Evolutionary conservation across 2,797 vertebrate genomes (phyloP).

Genomic region (Darevskia mixta): DNA sequence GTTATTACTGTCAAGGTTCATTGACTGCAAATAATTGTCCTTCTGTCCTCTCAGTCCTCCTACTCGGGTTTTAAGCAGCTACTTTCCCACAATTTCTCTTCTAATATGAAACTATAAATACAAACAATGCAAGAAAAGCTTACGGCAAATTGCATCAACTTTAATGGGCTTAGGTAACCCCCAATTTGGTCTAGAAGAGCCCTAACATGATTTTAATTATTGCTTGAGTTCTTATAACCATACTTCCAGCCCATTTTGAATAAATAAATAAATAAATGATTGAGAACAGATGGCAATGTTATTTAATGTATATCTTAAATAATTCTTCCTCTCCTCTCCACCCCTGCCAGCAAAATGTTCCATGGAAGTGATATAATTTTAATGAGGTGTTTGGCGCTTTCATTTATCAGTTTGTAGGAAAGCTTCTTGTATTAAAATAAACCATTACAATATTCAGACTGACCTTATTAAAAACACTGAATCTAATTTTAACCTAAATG

Average conservation of each 20-base stretch:
- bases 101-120: slow-evolving; percentile 34
- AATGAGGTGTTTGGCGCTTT: slow-evolving; percentile 46
- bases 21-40: slow-evolving; percentile 24
- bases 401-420: slow-evolving; percentile 50
- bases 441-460: slow-evolving; percentile 26
- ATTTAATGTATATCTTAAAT: slow-evolving; percentile 55
- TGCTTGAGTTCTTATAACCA: slow-evolving; percentile 58
- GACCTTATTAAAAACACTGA: slow-evolving; percentile 29
- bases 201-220: slow-evolving; percentile 48
- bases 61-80: slow-evolving; percentile 48
- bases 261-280: slow-evolving; percentile 47
- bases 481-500: slow-evolving; percentile 52
- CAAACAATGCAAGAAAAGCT: slow-evolving; percentile 40
- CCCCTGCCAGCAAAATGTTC: slow-evolving; percentile 32
- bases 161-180: slow-evolving; percentile 66
- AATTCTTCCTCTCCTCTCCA: not conserved
- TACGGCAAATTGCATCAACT: slow-evolving; percentile 69
- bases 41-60: slow-evolving; percentile 42
- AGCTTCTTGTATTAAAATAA: slow-evolving; percentile 53
- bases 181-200: slow-evolving; percentile 65
- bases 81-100: slow-evolving; percentile 59
- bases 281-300: slow-evolving; percentile 70
- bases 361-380: slow-evolving; percentile 65
- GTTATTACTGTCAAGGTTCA: slow-evolving; percentile 41
- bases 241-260: slow-evolving; percentile 49